phyloP scores from a whole-genome alignment of 2,113 vertebrate genomes.

The Genyomyrus donnyi region DNA sequence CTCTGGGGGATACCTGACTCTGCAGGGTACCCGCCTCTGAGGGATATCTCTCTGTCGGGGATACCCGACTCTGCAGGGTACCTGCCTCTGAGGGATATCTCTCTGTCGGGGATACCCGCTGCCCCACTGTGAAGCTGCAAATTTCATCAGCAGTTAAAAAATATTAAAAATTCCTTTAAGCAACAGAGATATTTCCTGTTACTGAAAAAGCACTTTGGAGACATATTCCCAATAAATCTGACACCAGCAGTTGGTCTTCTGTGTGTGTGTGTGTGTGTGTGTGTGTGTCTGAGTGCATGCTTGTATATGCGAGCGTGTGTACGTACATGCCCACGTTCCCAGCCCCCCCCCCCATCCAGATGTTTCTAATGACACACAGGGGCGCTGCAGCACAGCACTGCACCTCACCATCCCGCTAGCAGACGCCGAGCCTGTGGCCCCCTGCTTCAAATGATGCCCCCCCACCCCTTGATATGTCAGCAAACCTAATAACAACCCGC shows the following conservation, averaged over 20 bases:
- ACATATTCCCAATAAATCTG: constrained; percentile 58
- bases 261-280: background rate
- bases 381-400: constrained; percentile 63
- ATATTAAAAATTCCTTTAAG: constrained; percentile 58
- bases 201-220: constrained; percentile 97
- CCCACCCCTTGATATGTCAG: no score
- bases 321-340: background rate
- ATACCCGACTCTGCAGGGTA: constrained; percentile 44
- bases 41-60: no score
- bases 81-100: no score
- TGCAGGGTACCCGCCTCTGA: no score
- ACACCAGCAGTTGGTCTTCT: background rate
- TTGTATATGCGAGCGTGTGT: background rate
- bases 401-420: constrained; percentile 27
- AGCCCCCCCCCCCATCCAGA: constrained; percentile 55
- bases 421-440: constrained; percentile 76
- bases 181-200: constrained; percentile 86
- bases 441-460: constrained; percentile 95
- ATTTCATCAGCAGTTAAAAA: constrained; percentile 91
- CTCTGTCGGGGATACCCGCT: constrained; percentile 55
- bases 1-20: constrained; percentile 47
- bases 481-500: no score
- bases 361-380: constrained; percentile 84
- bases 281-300: constrained; percentile 24
- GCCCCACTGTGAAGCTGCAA: constrained; percentile 93